phyloP scores from a whole-genome alignment of 1,140 invertebrate genomes.

The Drosophila serrata region DNA sequence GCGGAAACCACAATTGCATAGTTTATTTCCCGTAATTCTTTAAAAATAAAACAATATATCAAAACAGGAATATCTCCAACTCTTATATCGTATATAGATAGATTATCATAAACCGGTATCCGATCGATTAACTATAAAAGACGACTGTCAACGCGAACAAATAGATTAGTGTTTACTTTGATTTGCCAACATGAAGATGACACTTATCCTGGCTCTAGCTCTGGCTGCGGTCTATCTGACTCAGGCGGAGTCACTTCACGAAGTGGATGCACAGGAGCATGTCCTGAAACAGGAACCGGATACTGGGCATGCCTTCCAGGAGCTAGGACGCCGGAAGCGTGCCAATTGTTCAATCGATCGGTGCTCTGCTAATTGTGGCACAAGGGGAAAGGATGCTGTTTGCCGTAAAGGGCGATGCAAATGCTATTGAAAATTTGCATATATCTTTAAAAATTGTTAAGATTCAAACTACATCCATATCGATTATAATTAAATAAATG shows the following conservation, averaged over 20 bases:
- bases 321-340: conserved; percentile 21
- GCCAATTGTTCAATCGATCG: neutral
- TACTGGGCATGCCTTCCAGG: neutral
- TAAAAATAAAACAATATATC: neutral
- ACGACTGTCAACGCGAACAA: neutral
- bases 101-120: conserved; percentile 21
- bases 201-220: conserved; percentile 1
- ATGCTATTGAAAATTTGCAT: neutral
- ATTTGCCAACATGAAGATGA: conserved; percentile 18
- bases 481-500: neutral
- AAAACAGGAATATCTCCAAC: neutral
- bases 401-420: neutral
- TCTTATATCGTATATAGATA: neutral
- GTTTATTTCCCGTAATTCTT: conserved; percentile 5
- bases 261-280: neutral
- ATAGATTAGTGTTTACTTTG: neutral
- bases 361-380: neutral
- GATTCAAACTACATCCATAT: too few species aligned
- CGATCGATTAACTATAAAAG: conserved; percentile 12
- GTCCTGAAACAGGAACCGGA: neutral
- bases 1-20: neutral
- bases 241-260: neutral
- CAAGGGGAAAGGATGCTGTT: too few species aligned
- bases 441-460: neutral
- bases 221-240: neutral